These are phyloP conservation scores for Protonemura montana DNA, from an alignment of 2,888 invertebrate genomes.

Conservation along the genomic window DNA sequence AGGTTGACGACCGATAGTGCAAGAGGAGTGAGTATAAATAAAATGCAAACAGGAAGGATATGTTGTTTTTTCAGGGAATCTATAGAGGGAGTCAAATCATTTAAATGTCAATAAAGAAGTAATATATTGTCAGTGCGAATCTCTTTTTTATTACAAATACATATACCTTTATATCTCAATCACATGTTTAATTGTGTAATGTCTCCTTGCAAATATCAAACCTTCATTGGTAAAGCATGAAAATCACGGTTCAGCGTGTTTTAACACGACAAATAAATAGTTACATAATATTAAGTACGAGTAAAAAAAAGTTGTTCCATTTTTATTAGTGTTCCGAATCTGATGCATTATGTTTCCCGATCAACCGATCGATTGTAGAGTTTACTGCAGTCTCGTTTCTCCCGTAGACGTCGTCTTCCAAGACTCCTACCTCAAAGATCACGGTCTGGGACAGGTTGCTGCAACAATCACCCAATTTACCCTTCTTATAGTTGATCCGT, in stretches of 20 bases:
- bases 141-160: neutral
- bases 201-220: neutral
- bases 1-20: too few species aligned
- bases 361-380: neutral
- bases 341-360: neutral
- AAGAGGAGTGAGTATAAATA: too few species aligned
- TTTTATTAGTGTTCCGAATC: neutral
- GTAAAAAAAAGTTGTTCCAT: neutral
- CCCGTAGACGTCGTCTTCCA: neutral
- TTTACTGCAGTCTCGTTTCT: neutral
- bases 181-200: too few species aligned
- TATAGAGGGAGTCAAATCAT: too few species aligned
- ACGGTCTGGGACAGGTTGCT: neutral
- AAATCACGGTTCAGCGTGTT: neutral
- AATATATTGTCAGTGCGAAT: too few species aligned
- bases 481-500: too few species aligned
- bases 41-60: too few species aligned
- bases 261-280: neutral
- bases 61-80: too few species aligned
- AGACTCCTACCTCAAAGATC: conserved; percentile 16
- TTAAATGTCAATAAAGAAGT: too few species aligned
- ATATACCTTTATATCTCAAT: neutral
- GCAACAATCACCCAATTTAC: too few species aligned
- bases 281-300: neutral
- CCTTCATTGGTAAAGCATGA: neutral